Conservation (phyloP, 2,113 vertebrate species). For the Siniperca knerii region DNA sequence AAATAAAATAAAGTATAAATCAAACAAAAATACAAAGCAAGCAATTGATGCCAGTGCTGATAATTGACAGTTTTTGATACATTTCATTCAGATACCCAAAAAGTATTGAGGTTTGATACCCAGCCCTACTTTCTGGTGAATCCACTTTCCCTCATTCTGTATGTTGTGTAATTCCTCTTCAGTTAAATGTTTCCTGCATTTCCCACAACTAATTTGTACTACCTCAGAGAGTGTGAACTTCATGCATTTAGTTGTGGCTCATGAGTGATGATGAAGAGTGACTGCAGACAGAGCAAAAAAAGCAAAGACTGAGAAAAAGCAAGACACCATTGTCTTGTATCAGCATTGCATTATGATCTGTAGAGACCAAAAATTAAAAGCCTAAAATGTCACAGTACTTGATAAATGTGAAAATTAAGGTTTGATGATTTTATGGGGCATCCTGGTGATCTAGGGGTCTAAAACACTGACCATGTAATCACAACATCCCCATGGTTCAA, state of each 20-base stretch:
- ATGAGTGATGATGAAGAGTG: not conserved
- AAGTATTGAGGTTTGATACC: not conserved
- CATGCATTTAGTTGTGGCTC: not conserved
- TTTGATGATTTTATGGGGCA: not conserved
- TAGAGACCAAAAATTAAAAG: not conserved
- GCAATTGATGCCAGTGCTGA: not conserved
- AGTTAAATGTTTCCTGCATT: not conserved
- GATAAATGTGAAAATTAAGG: not conserved
- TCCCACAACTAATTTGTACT: not conserved
- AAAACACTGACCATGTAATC: not conserved
- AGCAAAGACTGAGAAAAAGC: too few species aligned
- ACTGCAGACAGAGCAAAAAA: too few species aligned
- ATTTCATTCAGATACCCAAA: too few species aligned
- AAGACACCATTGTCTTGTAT: not conserved
- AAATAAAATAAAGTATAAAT: not conserved
- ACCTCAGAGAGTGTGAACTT: not conserved
- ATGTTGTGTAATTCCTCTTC: not conserved
- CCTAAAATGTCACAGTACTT: constrained; percentile 1
- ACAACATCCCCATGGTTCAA: not conserved
- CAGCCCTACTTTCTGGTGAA: not conserved
- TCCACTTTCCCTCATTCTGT: not conserved
- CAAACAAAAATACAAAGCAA: too few species aligned
- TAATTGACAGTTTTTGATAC: too few species aligned
- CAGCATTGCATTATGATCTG: not conserved
- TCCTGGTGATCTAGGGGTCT: not conserved